Percentiles rank a stretch among this genome's conserved stretches.
phyloP scores from a whole-genome alignment of 2,113 vertebrate species.

The Polypterus bichir region DNA sequence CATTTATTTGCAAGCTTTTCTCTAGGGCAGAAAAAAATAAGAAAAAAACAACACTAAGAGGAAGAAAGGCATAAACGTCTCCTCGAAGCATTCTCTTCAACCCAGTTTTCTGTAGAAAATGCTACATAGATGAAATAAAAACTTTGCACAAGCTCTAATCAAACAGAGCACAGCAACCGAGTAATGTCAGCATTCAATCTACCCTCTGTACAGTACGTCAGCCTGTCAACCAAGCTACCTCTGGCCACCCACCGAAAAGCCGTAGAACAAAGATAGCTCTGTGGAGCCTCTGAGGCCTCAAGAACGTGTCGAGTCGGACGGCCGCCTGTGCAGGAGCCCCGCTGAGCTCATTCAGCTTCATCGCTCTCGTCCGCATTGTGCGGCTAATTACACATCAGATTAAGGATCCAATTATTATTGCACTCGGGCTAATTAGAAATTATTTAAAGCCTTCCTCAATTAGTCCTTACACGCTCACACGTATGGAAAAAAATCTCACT shows the following conservation, averaged over 20 bases:
- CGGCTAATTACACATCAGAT: slow-evolving; percentile 85
- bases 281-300: slow-evolving; percentile 66
- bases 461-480: slow-evolving; percentile 68
- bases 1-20: too few relatives aligned
- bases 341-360: slow-evolving; percentile 64
- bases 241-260: slow-evolving; percentile 79
- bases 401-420: slow-evolving; percentile 75
- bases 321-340: slow-evolving; percentile 71
- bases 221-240: slow-evolving; percentile 10
- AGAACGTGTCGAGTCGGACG: slow-evolving; percentile 64
- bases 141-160: too few relatives aligned
- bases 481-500: slow-evolving; percentile 40
- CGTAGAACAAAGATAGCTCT: slow-evolving; percentile 80
- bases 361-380: slow-evolving; percentile 56
- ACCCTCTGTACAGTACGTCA: neutral
- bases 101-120: too few relatives aligned
- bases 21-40: too few relatives aligned
- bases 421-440: slow-evolving; percentile 83
- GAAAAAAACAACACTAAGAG: too few relatives aligned
- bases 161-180: too few relatives aligned
- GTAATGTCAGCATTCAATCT: too few relatives aligned
- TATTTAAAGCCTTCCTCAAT: slow-evolving; percentile 76
- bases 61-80: too few relatives aligned
- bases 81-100: too few relatives aligned
- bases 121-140: too few relatives aligned